A percentile compares a stretch with the other conserved stretches of the same genome.
These are phyloP conservation scores for Pammene fasciana DNA, from an alignment of 2,888 invertebrate species.

Conservation along the genomic window DNA sequence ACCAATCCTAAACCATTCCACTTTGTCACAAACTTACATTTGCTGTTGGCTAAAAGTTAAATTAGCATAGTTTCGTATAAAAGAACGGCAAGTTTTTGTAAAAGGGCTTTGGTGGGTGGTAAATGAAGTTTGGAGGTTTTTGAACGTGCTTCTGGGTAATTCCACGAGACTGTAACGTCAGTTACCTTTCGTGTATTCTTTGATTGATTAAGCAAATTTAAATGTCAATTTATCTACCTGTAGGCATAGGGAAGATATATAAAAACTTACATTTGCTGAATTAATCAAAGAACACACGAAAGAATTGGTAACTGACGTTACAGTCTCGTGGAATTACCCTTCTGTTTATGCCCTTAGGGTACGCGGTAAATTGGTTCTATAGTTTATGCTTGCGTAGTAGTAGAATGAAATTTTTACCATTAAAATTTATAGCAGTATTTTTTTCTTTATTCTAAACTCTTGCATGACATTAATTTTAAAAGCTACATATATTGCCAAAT, in stretches of 20 bases:
- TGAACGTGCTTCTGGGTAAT: slow-evolving; percentile 22
- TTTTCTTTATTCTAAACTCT: not conserved
- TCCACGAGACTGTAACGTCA: too few species aligned
- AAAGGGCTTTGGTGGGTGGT: not conserved
- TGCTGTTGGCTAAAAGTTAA: not conserved
- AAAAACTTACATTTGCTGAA: too few species aligned
- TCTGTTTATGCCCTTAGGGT: slow-evolving; percentile 4
- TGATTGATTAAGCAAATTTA: too few species aligned
- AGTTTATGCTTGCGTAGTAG: not conserved
- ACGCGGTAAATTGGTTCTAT: not conserved
- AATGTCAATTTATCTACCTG: too few species aligned
- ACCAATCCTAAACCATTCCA: not conserved
- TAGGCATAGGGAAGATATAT: too few species aligned
- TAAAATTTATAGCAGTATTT: not conserved
- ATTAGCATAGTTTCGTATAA: not conserved
- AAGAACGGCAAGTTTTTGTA: not conserved
- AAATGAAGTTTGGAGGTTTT: not conserved
- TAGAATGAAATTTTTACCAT: not conserved
- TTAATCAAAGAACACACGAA: too few species aligned
- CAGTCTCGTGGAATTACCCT: too few species aligned
- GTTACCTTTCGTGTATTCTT: too few species aligned
- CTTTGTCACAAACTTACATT: not conserved
- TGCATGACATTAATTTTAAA: too few species aligned
- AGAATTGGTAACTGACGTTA: too few species aligned
- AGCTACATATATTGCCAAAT: too few species aligned